Evolutionary conservation across 2,113 vertebrate species (phyloP).

Genomic region (Glaucidium brasilianum): DNA sequence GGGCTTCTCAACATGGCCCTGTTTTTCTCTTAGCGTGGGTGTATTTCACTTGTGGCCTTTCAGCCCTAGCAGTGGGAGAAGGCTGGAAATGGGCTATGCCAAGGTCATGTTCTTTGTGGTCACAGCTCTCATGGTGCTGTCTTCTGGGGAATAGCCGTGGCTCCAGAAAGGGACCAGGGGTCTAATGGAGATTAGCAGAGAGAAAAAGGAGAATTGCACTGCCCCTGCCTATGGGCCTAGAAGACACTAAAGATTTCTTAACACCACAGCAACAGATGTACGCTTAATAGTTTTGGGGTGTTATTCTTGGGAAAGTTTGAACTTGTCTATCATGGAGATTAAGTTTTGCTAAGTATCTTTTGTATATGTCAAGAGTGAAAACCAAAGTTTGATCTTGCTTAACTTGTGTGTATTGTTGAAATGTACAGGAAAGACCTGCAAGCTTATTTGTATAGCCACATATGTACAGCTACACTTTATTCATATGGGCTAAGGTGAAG

Average conservation of each 20-base stretch:
- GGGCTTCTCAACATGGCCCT: fast-evolving
- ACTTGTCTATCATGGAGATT: not conserved
- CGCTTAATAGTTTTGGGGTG: not conserved
- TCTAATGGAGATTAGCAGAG: fast-evolving
- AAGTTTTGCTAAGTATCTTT: not conserved
- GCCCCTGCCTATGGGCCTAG: not conserved
- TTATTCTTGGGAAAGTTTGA: not conserved
- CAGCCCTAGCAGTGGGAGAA: not conserved
- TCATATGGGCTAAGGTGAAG: not conserved
- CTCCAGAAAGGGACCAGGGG: not conserved
- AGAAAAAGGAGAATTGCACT: not conserved
- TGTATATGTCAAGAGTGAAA: not conserved
- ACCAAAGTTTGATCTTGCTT: not conserved
- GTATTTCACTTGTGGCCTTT: not conserved
- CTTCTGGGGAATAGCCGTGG: not conserved
- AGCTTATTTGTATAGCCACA: not conserved
- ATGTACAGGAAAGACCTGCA: not conserved
- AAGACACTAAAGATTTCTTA: not conserved
- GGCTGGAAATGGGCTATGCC: not conserved
- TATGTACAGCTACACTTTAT: not conserved
- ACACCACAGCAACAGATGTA: not conserved
- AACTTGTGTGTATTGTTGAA: not conserved
- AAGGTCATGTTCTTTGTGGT: not conserved
- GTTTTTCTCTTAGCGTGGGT: not conserved
- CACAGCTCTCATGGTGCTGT: not conserved